A percentile compares a stretch with the other conserved stretches of the same genome.
phyloP scores from a whole-genome alignment of 2,888 invertebrate species.

The Marronus borbonicus region DNA sequence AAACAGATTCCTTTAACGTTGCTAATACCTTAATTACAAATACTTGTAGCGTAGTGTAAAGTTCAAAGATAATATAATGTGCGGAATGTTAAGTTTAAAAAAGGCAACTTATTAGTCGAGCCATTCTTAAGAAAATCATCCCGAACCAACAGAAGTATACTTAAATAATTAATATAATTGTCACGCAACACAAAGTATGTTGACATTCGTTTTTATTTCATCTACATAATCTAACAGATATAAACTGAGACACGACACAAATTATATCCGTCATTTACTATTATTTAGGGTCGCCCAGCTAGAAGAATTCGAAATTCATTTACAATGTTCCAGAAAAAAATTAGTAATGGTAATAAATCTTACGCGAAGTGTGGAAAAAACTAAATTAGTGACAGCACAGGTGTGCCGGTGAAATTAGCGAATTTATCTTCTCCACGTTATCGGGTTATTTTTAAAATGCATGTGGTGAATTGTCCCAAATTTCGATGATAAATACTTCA shows the following conservation, averaged over 20 bases:
- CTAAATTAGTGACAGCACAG: conserved; percentile 48
- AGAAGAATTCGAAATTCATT: conserved; percentile 31
- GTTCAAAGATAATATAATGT: too few relatives aligned
- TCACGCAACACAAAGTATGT: too few relatives aligned
- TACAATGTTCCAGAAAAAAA: conserved; percentile 28
- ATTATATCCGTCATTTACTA: conserved; percentile 33
- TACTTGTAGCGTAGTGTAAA: too few relatives aligned
- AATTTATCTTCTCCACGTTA: conserved; percentile 45
- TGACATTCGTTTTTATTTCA: too few relatives aligned
- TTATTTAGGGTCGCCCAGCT: conserved; percentile 20
- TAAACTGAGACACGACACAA: neutral
- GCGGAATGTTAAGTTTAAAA: too few relatives aligned
- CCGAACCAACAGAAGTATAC: too few relatives aligned
- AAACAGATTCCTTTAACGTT: too few relatives aligned
- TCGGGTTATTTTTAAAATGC: conserved; percentile 45
- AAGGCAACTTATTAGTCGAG: too few relatives aligned
- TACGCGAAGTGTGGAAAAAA: conserved; percentile 41
- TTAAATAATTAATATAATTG: too few relatives aligned
- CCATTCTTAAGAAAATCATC: too few relatives aligned
- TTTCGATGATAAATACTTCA: conserved; percentile 35
- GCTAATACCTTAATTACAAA: too few relatives aligned
- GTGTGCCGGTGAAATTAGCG: conserved; percentile 44
- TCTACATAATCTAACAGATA: neutral
- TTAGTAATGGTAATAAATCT: conserved; percentile 35
- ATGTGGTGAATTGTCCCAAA: conserved; percentile 33